Evolutionary conservation across 64 coral and sea anemone genomes (phyloP).

Genomic region (Stylophora pistillata): DNA sequence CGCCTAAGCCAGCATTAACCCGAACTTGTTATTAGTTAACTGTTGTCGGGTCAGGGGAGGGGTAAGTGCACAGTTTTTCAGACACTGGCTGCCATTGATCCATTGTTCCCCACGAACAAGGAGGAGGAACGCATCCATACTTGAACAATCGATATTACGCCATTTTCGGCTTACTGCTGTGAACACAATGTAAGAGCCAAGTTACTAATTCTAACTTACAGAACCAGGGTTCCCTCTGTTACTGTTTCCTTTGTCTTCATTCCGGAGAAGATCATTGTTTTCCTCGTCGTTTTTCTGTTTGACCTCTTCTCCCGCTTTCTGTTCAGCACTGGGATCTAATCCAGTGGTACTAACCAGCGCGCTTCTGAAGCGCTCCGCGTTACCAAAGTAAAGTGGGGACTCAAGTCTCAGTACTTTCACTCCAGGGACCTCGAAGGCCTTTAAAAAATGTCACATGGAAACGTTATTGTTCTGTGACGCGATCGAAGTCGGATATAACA

Average conservation of each 20-base stretch:
- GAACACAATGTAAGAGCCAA: not conserved
- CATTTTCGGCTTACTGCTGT: not conserved
- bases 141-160: not conserved
- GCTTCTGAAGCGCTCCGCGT: constrained; percentile 77
- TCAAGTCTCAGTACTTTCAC: constrained; percentile 90
- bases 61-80: too few species aligned
- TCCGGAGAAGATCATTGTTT: not conserved
- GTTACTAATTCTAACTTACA: not conserved
- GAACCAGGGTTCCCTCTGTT: not conserved
- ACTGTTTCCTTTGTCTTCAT: not conserved
- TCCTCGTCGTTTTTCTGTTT: not conserved
- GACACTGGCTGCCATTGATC: too few species aligned
- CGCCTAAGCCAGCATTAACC: too few species aligned
- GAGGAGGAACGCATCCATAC: too few species aligned
- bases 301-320: not conserved
- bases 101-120: too few species aligned
- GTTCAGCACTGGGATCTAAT: constrained; percentile 28
- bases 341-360: constrained; percentile 16
- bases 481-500: not conserved
- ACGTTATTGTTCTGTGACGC: not conserved
- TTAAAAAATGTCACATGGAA: not conserved
- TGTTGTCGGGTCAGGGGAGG: too few species aligned
- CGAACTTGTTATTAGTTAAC: too few species aligned
- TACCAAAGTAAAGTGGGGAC: constrained; percentile 81
- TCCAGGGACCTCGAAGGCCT: constrained; percentile 69